Conservation (phyloP, 2,113 vertebrate species). For the Oxygymnocypris stewartii region DNA sequence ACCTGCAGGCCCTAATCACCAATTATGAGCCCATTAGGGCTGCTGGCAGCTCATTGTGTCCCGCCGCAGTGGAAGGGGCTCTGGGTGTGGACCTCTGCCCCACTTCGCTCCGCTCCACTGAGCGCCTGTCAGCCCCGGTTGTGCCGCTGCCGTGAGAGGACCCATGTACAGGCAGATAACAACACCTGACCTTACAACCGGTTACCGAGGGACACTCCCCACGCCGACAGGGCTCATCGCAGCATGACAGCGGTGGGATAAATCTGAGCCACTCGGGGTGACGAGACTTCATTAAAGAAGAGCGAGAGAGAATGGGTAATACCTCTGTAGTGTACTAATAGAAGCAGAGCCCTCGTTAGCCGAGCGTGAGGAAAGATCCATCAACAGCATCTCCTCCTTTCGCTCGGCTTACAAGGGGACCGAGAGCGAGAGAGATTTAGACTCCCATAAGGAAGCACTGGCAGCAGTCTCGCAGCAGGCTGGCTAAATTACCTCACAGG, state of each 20-base stretch:
- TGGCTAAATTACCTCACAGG: slow-evolving; percentile 86
- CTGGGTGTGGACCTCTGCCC: slow-evolving; percentile 76
- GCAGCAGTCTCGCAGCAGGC: slow-evolving; percentile 84
- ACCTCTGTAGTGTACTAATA: slow-evolving; percentile 85
- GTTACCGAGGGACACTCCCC: slow-evolving; percentile 69
- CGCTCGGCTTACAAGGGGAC: slow-evolving; percentile 68
- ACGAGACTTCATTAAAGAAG: slow-evolving; percentile 88
- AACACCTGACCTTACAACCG: slow-evolving; percentile 88
- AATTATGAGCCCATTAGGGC: slow-evolving; percentile 91
- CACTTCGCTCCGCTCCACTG: slow-evolving; percentile 71
- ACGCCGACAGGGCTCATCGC: slow-evolving; percentile 39
- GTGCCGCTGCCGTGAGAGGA: slow-evolving; percentile 52
- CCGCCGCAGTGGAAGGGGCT: slow-evolving; percentile 71
- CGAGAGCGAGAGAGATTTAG: slow-evolving; percentile 72
- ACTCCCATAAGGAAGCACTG: slow-evolving; percentile 80
- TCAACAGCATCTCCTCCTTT: slow-evolving; percentile 74
- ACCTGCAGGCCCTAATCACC: slow-evolving; percentile 82
- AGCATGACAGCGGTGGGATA: slow-evolving; percentile 77
- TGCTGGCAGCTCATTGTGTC: slow-evolving; percentile 84
- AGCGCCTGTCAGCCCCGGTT: slow-evolving; percentile 78
- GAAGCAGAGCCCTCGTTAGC: slow-evolving; percentile 92
- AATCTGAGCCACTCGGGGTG: slow-evolving; percentile 79
- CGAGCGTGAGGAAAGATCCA: slow-evolving; percentile 88
- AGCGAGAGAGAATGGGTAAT: slow-evolving; percentile 70
- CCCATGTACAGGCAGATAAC: slow-evolving; percentile 71